Percentiles rank a stretch among this genome's conserved stretches.
These are phyloP conservation scores for Apostichopus californicus DNA, from an alignment of 35 echinoderm and acorn worm species.

Conservation along the genomic window DNA sequence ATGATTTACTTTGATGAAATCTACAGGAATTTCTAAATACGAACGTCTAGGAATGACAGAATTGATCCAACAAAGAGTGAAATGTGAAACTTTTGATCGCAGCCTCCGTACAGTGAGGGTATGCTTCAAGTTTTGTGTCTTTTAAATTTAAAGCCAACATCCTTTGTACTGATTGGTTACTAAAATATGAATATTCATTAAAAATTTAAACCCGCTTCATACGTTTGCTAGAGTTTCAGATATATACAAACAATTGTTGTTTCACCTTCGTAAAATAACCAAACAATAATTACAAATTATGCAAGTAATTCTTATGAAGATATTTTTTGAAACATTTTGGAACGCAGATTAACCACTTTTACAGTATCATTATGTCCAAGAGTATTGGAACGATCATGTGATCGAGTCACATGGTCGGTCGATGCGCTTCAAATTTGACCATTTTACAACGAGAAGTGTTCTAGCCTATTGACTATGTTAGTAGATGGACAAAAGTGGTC, in stretches of 20 bases:
- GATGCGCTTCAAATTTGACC: neutral
- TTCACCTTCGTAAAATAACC: neutral
- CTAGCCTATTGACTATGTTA: neutral
- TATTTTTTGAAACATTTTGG: too few species aligned
- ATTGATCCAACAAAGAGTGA: neutral
- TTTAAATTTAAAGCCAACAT: conserved; percentile 85
- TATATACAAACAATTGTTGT: neutral
- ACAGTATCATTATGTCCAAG: neutral
- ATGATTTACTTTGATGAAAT: too few species aligned
- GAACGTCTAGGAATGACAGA: neutral
- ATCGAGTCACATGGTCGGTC: neutral
- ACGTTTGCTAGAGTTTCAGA: neutral
- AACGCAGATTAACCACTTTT: too few species aligned
- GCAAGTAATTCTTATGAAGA: neutral
- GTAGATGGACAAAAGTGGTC: too few species aligned
- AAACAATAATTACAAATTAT: neutral
- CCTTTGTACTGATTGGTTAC: conserved; percentile 51
- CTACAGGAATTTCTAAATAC: too few species aligned
- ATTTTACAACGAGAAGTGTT: neutral
- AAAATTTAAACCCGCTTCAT: neutral
- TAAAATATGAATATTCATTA: conserved; percentile 57
- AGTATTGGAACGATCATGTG: neutral
- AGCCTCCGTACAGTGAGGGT: neutral
- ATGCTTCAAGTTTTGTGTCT: conserved; percentile 46
- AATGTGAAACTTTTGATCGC: too few species aligned